These are phyloP conservation scores for Holotrichia oblita DNA, from an alignment of 1,140 invertebrate species.

Conservation along the genomic window DNA sequence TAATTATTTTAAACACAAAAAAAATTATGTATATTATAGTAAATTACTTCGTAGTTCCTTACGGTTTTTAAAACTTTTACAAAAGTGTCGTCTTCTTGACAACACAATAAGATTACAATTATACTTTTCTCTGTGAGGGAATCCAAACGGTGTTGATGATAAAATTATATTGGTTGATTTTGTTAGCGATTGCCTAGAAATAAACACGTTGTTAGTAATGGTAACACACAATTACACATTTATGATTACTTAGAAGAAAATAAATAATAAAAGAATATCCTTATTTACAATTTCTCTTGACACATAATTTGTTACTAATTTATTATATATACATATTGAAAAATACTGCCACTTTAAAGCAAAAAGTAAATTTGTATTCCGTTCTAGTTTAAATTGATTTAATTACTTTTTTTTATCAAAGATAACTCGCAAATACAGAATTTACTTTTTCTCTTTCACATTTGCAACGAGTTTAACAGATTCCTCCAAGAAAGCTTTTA, in stretches of 20 bases:
- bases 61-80: conserved; percentile 30
- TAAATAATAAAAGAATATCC: conserved; percentile 32
- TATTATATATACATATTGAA: no score
- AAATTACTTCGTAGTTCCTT: conserved; percentile 35
- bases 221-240: conserved; percentile 12
- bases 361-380: no score
- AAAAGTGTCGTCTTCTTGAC: conserved; percentile 26
- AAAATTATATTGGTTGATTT: conserved; percentile 48
- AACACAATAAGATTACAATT: conserved; percentile 15
- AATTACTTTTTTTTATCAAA: no score
- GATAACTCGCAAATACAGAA: no score
- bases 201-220: conserved; percentile 50
- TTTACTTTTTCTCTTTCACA: no score
- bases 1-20: conserved; percentile 27
- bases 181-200: conserved; percentile 60
- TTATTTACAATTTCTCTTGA: neutral
- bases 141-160: conserved; percentile 54
- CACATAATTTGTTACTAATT: no score
- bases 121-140: conserved; percentile 44
- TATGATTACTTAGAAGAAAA: conserved; percentile 17
- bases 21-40: conserved; percentile 28
- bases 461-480: no score
- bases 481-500: no score
- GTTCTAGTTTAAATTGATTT: no score
- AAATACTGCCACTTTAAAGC: no score